Evolutionary conservation across 1,140 invertebrate genomes (phyloP).

Genomic region (Cyclina sinensis): DNA sequence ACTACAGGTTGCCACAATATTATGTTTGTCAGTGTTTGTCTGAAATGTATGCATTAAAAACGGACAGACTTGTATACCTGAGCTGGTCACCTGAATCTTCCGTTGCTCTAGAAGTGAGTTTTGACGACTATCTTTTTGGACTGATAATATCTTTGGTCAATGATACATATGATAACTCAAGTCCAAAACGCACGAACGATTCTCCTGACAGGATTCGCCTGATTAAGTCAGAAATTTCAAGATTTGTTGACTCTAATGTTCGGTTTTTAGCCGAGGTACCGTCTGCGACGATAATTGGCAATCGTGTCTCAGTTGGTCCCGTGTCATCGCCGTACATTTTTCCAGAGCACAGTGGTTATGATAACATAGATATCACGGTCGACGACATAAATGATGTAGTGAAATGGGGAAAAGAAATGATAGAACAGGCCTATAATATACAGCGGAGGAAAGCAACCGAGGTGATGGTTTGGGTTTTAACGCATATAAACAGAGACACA

Average conservation of each 20-base stretch:
- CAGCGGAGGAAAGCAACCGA: conserved; percentile 30
- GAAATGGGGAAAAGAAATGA: neutral
- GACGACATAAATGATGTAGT: too few species aligned
- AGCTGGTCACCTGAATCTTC: conserved; percentile 47
- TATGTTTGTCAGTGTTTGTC: conserved; percentile 55
- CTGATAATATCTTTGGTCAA: conserved; percentile 11
- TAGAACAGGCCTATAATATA: neutral
- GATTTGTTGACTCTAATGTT: conserved; percentile 40
- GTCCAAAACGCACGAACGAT: too few species aligned
- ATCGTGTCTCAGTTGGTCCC: neutral
- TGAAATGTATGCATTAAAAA: conserved; percentile 60
- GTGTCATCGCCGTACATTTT: too few species aligned
- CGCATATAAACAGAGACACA: conserved; percentile 24
- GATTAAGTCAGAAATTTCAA: conserved; percentile 45
- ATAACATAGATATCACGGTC: too few species aligned
- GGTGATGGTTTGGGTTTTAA: conserved; percentile 60
- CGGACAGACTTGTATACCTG: conserved; percentile 15
- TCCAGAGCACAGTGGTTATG: too few species aligned
- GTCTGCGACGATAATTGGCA: neutral
- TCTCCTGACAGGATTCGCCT: too few species aligned
- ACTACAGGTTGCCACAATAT: conserved; percentile 51
- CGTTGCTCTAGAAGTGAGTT: neutral
- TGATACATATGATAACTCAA: too few species aligned
- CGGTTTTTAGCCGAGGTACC: conserved; percentile 47
- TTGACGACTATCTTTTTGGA: conserved; percentile 19